phyloP scores from a whole-genome alignment of 2,113 vertebrate species.

The Leucoraja erinaceus region DNA sequence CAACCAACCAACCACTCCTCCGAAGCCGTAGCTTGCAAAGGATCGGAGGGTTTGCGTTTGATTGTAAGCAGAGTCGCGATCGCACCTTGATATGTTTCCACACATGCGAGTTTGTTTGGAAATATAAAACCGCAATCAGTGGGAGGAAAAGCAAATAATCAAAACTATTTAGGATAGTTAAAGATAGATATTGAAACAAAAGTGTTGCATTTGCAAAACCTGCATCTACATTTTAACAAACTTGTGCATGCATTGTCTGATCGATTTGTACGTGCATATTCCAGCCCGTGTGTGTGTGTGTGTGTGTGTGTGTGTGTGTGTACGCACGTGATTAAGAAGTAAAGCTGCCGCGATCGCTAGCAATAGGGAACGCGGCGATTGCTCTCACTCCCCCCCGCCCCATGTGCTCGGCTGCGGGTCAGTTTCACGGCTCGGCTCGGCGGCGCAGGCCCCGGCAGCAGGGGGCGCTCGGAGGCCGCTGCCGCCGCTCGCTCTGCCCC shows the following conservation, averaged over 20 bases:
- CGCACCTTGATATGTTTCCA: background rate
- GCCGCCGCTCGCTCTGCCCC: constrained; percentile 44
- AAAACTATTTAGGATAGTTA: background rate
- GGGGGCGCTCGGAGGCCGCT: constrained; percentile 76
- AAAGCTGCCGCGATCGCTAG: constrained; percentile 20
- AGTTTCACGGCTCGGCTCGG: background rate
- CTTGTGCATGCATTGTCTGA: background rate
- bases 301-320: background rate
- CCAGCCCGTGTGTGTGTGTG: background rate
- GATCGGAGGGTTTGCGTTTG: background rate
- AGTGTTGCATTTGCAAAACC: background rate
- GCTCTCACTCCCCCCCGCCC: background rate
- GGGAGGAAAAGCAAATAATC: background rate
- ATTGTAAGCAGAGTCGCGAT: background rate
- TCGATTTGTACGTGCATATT: background rate
- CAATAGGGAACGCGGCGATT: background rate
- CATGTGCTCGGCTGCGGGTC: constrained; percentile 27
- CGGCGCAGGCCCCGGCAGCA: constrained; percentile 56
- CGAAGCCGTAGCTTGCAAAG: background rate
- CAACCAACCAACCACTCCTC: background rate
- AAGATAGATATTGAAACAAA: background rate
- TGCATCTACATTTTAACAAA: background rate
- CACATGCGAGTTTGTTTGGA: background rate
- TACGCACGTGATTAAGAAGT: background rate
- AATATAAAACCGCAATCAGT: background rate